These are phyloP conservation scores for Centrocercus urophasianus DNA, from an alignment of 2,113 vertebrate genomes.

Conservation along the genomic window DNA sequence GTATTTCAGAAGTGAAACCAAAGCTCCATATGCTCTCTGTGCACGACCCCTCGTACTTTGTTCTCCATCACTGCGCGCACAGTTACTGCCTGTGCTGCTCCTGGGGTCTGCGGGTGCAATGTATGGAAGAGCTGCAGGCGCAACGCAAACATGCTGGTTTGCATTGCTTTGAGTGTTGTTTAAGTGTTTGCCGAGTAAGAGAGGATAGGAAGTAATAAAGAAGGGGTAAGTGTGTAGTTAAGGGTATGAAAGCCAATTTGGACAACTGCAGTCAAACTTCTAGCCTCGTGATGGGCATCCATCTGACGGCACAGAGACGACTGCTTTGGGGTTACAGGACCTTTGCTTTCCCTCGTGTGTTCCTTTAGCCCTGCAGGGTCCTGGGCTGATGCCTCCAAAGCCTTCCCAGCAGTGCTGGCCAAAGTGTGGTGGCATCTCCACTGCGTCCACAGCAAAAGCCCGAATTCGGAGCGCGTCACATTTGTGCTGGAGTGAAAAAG, in stretches of 20 bases:
- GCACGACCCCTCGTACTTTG: background rate
- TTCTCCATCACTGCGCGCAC: background rate
- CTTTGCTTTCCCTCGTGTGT: background rate
- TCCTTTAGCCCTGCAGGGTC: background rate
- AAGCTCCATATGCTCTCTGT: slow-evolving; percentile 14
- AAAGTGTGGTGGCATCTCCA: background rate
- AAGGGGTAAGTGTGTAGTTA: slow-evolving; percentile 4
- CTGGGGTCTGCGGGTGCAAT: background rate
- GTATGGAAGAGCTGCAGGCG: background rate
- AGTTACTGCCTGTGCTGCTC: background rate
- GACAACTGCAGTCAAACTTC: background rate
- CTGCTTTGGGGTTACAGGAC: background rate
- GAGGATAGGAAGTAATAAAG: slow-evolving; percentile 9
- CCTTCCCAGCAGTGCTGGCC: background rate
- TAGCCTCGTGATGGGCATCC: background rate
- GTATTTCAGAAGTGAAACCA: slow-evolving; percentile 59
- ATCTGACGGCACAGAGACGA: background rate
- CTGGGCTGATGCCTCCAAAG: background rate
- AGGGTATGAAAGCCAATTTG: slow-evolving; percentile 13
- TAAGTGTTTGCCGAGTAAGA: background rate
- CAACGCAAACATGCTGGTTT: background rate
- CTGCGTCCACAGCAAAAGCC: background rate
- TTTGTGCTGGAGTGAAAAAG: slow-evolving; percentile 30
- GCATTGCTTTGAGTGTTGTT: background rate
- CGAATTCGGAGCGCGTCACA: background rate